Conservation (phyloP, 2,797 vertebrate species). For the Triplophysa yarkandensis region DNA sequence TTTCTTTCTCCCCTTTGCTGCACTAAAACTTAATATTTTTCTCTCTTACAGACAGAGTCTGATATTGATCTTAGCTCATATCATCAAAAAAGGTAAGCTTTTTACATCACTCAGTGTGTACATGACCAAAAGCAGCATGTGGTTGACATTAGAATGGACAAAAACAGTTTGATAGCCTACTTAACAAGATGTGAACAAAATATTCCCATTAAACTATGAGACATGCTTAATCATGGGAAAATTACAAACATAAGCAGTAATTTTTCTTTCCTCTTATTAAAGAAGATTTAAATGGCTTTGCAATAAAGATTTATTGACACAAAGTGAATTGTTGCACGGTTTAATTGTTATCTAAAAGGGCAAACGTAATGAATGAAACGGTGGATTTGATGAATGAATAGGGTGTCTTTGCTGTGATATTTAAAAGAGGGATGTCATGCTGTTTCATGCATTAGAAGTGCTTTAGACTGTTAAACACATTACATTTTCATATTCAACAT, state of each 20-base stretch:
- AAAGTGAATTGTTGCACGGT: neutral
- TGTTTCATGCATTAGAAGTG: too few species aligned
- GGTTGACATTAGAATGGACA: conserved; percentile 29
- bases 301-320: neutral
- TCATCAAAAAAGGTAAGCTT: conserved; percentile 92
- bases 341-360: neutral
- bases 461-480: too few species aligned
- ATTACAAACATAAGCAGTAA: neutral
- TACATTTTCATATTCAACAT: too few species aligned
- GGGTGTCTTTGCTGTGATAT: neutral
- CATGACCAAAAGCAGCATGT: conserved; percentile 12
- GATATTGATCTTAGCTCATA: conserved; percentile 94
- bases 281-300: neutral
- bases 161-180: conserved; percentile 16
- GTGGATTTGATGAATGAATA: neutral
- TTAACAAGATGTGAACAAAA: conserved; percentile 10
- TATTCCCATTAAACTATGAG: conserved; percentile 19
- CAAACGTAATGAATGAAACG: neutral
- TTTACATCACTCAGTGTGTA: conserved; percentile 1
- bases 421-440: too few species aligned
- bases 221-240: neutral
- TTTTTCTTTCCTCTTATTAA: neutral
- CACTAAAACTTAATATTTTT: too few species aligned
- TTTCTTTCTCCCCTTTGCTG: too few species aligned
- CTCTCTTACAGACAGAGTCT: conserved; percentile 83